These are phyloP conservation scores for Oikopleura albicans DNA, from an alignment of 23 tunicate species.

Conservation along the genomic window DNA sequence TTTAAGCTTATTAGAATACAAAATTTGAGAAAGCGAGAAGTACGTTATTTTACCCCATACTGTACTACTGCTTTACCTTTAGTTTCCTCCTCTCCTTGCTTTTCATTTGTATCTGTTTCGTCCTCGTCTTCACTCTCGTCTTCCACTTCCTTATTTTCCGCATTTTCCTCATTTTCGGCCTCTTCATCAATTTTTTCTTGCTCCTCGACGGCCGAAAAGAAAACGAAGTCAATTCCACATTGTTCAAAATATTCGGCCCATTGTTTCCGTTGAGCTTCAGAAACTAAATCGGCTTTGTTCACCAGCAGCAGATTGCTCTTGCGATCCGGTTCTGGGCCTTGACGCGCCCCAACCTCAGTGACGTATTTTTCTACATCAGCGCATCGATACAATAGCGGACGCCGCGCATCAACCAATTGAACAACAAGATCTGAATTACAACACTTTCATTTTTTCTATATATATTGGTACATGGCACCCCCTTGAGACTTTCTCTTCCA, in stretches of 20 bases:
- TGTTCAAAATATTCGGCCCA: constrained; percentile 53
- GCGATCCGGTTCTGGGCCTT: constrained; percentile 12
- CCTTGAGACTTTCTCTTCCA: no score
- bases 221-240: constrained; percentile 30
- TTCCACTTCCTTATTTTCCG: neutral
- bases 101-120: neutral
- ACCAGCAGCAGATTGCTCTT: constrained; percentile 57
- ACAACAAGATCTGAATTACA: constrained; percentile 48
- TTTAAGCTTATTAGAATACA: no score
- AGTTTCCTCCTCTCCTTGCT: neutral
- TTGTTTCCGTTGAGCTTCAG: constrained; percentile 35
- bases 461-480: no score
- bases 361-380: neutral
- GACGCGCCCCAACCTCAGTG: neutral
- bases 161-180: neutral
- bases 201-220: constrained; percentile 73
- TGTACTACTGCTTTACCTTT: no score
- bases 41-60: no score
- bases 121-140: neutral
- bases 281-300: constrained; percentile 70
- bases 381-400: constrained; percentile 50
- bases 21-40: no score
- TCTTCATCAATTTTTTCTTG: constrained; percentile 43
- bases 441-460: neutral
- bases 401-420: constrained; percentile 84